Conservation (phyloP, 2,113 vertebrate species). For the Brachyhypopomus occidentalis region DNA sequence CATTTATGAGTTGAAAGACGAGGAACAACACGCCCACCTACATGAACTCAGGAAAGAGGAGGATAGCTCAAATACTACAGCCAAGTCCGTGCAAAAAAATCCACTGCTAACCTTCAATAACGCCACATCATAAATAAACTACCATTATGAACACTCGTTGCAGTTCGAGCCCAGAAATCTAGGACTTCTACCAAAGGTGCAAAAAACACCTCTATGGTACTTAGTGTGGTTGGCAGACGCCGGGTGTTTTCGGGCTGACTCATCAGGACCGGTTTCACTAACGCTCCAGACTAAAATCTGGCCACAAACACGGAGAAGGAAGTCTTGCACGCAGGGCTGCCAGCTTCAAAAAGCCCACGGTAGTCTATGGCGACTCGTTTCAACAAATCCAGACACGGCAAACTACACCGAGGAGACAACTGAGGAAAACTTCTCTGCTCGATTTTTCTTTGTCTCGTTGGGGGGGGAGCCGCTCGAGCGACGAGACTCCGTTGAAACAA, state of each 20-base stretch:
- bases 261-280: conserved; percentile 35
- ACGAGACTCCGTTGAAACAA: not conserved
- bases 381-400: too few species aligned
- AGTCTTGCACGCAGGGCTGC: not conserved
- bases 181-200: conserved; percentile 16
- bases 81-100: not conserved
- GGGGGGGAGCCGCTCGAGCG: too few species aligned
- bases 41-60: not conserved
- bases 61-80: not conserved
- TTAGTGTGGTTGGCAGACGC: conserved; percentile 32
- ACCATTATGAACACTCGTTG: not conserved
- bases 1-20: conserved; percentile 18
- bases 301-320: not conserved
- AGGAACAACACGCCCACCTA: conserved; percentile 17
- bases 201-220: not conserved
- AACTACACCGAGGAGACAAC: not conserved
- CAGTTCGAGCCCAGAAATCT: not conserved
- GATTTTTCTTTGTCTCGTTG: not conserved
- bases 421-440: not conserved
- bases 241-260: conserved; percentile 37
- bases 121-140: not conserved
- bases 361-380: not conserved
- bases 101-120: not conserved
- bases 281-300: conserved; percentile 33
- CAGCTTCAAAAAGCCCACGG: not conserved